Conservation (phyloP, 2,113 vertebrate species). For the Pandion haliaetus region DNA sequence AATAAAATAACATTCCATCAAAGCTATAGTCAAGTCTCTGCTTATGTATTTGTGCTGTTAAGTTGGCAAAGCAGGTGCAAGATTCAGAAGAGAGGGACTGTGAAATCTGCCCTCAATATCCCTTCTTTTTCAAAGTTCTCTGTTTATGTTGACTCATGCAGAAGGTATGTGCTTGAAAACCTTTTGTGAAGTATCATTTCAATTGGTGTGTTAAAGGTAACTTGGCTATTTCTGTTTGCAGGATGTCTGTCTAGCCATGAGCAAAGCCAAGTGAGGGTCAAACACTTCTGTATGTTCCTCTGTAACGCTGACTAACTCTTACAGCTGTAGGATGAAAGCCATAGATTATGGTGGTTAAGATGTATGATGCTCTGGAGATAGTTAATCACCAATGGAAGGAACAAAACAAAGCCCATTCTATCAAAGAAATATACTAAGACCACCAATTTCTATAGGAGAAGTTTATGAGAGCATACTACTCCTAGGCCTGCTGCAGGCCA, state of each 20-base stretch:
- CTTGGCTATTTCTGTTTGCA: neutral
- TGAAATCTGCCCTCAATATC: neutral
- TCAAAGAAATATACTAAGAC: neutral
- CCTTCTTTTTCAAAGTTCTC: neutral
- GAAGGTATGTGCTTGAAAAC: neutral
- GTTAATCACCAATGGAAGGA: neutral
- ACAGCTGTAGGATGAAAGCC: neutral
- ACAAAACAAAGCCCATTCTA: neutral
- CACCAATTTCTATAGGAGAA: too few relatives aligned
- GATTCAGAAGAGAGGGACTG: neutral
- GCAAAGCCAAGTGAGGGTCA: neutral
- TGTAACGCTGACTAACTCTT: neutral
- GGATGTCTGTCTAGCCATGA: neutral
- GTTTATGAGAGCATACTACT: neutral
- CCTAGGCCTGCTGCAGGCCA: neutral
- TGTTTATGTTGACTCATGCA: neutral
- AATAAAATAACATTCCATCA: neutral
- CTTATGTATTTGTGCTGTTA: neutral
- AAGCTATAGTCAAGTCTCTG: neutral
- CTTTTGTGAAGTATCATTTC: neutral
- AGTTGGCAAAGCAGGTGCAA: neutral
- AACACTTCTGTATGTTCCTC: neutral
- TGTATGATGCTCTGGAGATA: neutral
- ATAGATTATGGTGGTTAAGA: neutral
- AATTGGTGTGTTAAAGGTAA: neutral